Conservation (phyloP, 2,113 vertebrate genomes). For the Paradisaea rubra region DNA sequence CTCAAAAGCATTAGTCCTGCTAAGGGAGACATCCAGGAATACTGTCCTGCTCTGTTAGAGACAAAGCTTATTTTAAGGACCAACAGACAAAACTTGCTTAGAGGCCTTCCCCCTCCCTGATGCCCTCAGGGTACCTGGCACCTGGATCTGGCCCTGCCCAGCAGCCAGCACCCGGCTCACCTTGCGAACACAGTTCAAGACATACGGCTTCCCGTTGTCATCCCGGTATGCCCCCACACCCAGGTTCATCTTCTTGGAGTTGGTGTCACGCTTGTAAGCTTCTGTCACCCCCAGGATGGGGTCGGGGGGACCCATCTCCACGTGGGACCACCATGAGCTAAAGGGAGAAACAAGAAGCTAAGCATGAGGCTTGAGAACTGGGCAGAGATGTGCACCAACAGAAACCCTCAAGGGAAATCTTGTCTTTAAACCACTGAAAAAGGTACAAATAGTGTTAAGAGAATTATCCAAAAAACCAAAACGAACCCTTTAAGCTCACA, state of each 20-base stretch:
- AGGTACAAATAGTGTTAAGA: background rate
- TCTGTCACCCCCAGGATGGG: slow-evolving; percentile 93
- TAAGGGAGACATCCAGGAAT: background rate
- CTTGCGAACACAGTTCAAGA: slow-evolving; percentile 89
- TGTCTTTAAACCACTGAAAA: background rate
- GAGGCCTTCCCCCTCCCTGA: background rate
- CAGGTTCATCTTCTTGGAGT: slow-evolving; percentile 95
- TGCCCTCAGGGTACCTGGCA: background rate
- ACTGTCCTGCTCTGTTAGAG: background rate
- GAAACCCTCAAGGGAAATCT: background rate
- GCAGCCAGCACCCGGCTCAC: slow-evolving; percentile 60
- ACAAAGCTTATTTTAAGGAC: background rate
- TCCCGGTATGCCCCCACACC: slow-evolving; percentile 94
- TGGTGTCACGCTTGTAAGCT: slow-evolving; percentile 89
- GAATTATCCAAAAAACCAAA: background rate
- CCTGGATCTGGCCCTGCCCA: background rate
- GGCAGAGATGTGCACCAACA: background rate
- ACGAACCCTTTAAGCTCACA: background rate
- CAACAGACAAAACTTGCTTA: background rate
- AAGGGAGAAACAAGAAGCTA: background rate
- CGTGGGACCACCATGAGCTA: slow-evolving; percentile 93
- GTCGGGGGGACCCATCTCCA: slow-evolving; percentile 94
- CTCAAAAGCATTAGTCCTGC: background rate
- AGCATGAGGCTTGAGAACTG: background rate
- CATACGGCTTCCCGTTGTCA: slow-evolving; percentile 87